phyloP scores from a whole-genome alignment of 2,888 invertebrate genomes.

The Chymomyza procnemis region DNA sequence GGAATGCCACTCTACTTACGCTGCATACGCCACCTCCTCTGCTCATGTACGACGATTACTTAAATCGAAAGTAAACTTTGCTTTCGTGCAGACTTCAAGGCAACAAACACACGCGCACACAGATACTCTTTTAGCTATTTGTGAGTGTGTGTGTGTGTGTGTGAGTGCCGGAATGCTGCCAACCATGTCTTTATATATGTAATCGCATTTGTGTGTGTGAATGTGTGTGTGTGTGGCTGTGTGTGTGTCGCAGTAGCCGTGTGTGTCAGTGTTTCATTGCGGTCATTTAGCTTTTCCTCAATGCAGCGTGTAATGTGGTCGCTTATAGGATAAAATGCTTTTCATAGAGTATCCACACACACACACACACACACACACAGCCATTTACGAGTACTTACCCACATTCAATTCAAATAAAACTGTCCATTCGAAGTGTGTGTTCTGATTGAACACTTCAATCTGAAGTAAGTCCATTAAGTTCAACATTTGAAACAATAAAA shows the following conservation, averaged over 20 bases:
- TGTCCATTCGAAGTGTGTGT: neutral
- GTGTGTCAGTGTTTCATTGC: slow-evolving; percentile 35
- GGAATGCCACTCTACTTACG: slow-evolving; percentile 39
- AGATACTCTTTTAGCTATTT: neutral
- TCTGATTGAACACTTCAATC: neutral
- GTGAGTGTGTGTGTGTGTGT: slow-evolving; percentile 6
- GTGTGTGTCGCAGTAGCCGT: neutral
- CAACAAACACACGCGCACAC: neutral
- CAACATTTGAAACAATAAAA: neutral
- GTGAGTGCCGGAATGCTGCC: slow-evolving; percentile 23
- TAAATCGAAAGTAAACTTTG: slow-evolving; percentile 68
- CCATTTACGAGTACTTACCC: neutral
- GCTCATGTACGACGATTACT: slow-evolving; percentile 47
- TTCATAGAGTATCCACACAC: neutral
- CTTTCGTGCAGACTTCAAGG: slow-evolving; percentile 43
- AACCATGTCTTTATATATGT: slow-evolving; percentile 3
- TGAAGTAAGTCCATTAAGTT: neutral
- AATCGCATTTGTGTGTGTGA: slow-evolving; percentile 18
- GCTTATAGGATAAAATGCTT: slow-evolving; percentile 54
- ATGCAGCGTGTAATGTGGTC: slow-evolving; percentile 65
- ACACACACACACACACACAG: slow-evolving; percentile 10
- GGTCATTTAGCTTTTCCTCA: slow-evolving; percentile 66
- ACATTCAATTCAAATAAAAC: slow-evolving; percentile 1
- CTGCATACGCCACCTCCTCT: slow-evolving; percentile 27
- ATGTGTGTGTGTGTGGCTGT: neutral